Evolutionary conservation across 2,113 vertebrate species (phyloP), one percentile per base, ranked within the genome.

Genomic region (Pterocles burchelli): DNA sequence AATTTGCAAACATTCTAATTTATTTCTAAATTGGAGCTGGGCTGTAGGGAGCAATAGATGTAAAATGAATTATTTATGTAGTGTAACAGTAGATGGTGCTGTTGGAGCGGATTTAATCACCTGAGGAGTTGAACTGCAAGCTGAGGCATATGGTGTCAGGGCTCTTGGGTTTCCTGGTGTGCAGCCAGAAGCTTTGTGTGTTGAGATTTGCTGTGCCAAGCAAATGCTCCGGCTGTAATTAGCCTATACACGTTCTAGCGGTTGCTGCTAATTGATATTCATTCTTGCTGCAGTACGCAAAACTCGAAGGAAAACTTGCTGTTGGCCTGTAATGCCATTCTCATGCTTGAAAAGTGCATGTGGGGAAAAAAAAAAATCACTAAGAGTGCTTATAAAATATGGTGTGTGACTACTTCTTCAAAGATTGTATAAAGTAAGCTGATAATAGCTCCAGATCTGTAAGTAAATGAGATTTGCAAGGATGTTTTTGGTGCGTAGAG

Each of bases 61-160:
- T 21, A 29, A 46, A 48, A 45, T 55, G 14, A 43, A 0, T 79
- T 79, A 25, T 66, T 61, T n/a, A 1, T 25, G 9, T 33, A 9
- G 19, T 4, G 11, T 70, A 25, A 41, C 95, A 77, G 65, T 33
- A 96, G 96, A 65, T 90, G 95, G 92, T 70, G 88, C 92, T 93
- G 43, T 80, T 80, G 55, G 51, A 76, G 54, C 9, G 24, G 17
- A 19, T 90, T 54, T 34, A 10, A 13, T 33, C 51, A 8, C 26
- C 11, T 28, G 34, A 52, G 52, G 76, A 38, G 16, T 10, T 10
- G 71, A n/a, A 25, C 20, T 67, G 63, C 33, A 45, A 61, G 21
- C 67, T 18, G 55, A 38, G 57, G 31, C 25, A 2, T 24, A 1
- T 17, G 36, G 12, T 41, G 1, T 34, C 14, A 26, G 34, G 71